Conservation (phyloP, 1,140 invertebrate genomes). For the Limonius californicus region DNA sequence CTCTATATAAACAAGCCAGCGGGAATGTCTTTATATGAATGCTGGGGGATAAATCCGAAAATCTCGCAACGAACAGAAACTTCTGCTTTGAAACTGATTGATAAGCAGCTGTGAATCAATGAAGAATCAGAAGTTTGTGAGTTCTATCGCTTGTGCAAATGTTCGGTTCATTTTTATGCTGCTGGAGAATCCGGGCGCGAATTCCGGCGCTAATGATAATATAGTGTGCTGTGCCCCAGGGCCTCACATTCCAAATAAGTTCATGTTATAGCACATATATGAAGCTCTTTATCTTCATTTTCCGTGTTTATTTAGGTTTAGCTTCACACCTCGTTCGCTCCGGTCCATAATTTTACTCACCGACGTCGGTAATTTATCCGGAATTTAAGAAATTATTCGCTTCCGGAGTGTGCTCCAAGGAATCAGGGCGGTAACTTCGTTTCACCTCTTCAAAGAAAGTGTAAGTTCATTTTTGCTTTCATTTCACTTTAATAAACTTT, state of each 20-base stretch:
- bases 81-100: neutral
- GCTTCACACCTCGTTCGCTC: neutral
- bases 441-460: too few species aligned
- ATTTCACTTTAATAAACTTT: too few species aligned
- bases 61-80: neutral
- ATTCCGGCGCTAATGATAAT: neutral
- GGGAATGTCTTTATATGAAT: neutral
- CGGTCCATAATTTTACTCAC: neutral
- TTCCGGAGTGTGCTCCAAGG: neutral
- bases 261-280: neutral
- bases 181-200: neutral
- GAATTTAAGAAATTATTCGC: neutral
- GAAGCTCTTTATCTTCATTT: slow-evolving; percentile 1
- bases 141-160: neutral
- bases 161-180: neutral
- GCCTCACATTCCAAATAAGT: neutral
- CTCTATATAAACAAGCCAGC: too few species aligned
- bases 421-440: too few species aligned
- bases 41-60: neutral
- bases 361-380: neutral
- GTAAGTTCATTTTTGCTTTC: too few species aligned
- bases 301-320: neutral
- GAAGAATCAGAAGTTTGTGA: neutral
- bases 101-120: slow-evolving; percentile 1
- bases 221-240: neutral